Conservation (phyloP, 2,888 invertebrate genomes). For the Eucera pruinosa region DNA sequence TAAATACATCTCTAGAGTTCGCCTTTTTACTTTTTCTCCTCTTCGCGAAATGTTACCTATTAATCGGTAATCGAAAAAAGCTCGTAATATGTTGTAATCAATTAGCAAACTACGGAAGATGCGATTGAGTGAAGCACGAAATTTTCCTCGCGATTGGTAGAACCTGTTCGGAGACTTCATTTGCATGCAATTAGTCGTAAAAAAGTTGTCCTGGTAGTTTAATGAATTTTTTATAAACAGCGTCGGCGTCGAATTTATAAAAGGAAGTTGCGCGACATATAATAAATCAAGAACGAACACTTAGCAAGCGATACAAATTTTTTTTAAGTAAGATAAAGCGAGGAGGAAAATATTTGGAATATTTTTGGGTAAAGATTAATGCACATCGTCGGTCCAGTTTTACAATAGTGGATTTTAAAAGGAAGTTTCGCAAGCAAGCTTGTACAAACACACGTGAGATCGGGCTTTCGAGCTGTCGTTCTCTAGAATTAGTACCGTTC, state of each 20-base stretch:
- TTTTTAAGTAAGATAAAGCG: too few species aligned
- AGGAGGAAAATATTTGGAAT: too few species aligned
- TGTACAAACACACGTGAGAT: conserved; percentile 22
- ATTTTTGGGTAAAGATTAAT: not conserved
- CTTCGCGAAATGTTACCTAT: not conserved
- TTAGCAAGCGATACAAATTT: not conserved
- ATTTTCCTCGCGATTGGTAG: not conserved
- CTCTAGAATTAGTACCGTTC: conserved; percentile 55
- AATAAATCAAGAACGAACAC: not conserved
- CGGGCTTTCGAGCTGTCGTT: conserved; percentile 48
- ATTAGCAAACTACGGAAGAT: not conserved
- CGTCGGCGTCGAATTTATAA: not conserved
- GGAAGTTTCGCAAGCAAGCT: conserved; percentile 21
- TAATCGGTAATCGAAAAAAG: not conserved
- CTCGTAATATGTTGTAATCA: not conserved
- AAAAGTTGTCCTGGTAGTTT: not conserved
- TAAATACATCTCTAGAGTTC: too few species aligned
- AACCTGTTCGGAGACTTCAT: conserved; percentile 20
- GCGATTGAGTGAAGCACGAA: not conserved
- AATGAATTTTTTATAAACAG: conserved; percentile 3
- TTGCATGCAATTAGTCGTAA: conserved; percentile 12
- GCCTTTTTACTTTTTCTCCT: too few species aligned
- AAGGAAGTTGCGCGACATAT: too few species aligned
- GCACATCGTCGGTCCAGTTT: not conserved
- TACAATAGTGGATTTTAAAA: not conserved